phyloP scores from a whole-genome alignment of 2,888 invertebrate species.

The Tridacna crocea region DNA sequence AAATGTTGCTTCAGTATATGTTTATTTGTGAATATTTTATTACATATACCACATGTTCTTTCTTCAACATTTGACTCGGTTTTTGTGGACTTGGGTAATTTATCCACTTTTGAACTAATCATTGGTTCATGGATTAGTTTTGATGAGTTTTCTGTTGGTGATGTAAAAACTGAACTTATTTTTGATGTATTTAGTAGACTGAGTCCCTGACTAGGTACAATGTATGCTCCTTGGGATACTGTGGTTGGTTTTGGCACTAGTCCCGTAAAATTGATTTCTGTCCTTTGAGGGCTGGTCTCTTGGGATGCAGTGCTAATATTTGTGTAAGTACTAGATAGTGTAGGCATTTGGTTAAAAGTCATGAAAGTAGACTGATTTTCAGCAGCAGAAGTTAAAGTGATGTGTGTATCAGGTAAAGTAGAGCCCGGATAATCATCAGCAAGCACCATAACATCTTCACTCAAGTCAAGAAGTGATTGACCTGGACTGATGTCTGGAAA shows the following conservation, averaged over 20 bases:
- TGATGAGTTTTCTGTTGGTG: constrained; percentile 7
- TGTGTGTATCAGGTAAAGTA: background rate
- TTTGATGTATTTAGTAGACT: constrained; percentile 27
- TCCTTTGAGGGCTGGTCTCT: constrained; percentile 4
- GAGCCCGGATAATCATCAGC: background rate
- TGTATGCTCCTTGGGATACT: constrained; percentile 22
- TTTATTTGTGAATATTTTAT: constrained; percentile 60
- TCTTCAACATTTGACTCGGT: constrained; percentile 44
- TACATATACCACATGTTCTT: constrained; percentile 57
- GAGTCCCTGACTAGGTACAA: constrained; percentile 29
- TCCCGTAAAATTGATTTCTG: constrained; percentile 18
- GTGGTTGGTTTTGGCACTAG: constrained; percentile 41
- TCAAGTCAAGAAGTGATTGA: constrained; percentile 24
- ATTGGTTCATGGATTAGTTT: background rate
- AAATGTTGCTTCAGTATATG: constrained; percentile 59
- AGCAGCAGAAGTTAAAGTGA: background rate
- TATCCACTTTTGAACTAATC: constrained; percentile 5
- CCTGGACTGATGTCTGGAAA: constrained; percentile 34
- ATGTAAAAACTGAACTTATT: background rate
- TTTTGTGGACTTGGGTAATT: constrained; percentile 18
- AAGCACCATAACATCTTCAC: constrained; percentile 13
- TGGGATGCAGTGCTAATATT: background rate
- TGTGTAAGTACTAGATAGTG: background rate
- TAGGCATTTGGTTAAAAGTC: background rate
- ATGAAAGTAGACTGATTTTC: constrained; percentile 4